Conservation (phyloP, 2,113 vertebrate species). For the Anoura caudifer region DNA sequence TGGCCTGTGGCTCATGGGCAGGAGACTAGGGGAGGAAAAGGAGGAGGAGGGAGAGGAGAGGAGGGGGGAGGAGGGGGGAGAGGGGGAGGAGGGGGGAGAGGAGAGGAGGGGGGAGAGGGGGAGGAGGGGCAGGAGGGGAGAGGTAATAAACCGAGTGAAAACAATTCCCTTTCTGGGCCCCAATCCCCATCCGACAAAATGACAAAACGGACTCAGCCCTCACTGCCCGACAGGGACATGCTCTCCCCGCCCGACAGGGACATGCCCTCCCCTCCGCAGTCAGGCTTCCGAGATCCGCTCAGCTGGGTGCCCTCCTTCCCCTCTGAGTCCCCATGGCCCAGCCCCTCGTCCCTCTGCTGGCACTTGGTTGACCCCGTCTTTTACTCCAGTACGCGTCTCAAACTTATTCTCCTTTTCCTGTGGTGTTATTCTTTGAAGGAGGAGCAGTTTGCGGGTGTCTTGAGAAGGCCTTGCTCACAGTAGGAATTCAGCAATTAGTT, state of each 20-base stretch:
- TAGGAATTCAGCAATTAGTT: neutral
- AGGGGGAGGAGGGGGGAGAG: too few relatives aligned
- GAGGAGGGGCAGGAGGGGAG: too few relatives aligned
- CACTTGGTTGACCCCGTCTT: neutral
- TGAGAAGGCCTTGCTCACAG: neutral
- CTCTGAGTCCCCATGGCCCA: neutral
- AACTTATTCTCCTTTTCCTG: neutral
- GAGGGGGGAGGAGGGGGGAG: too few relatives aligned
- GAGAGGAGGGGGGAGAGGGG: too few relatives aligned
- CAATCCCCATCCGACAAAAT: neutral
- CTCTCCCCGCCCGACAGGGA: too few relatives aligned
- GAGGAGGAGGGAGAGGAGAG: too few relatives aligned
- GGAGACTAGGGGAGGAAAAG: neutral
- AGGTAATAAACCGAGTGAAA: neutral
- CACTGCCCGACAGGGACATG: accelerated
- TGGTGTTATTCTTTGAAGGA: neutral
- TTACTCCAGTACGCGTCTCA: neutral
- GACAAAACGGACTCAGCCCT: neutral
- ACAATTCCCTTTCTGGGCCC: neutral
- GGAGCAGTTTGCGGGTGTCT: neutral
- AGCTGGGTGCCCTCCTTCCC: too few relatives aligned
- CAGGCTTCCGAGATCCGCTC: neutral
- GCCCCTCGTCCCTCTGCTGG: neutral
- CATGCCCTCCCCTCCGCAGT: too few relatives aligned
- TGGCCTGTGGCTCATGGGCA: neutral